These are phyloP conservation scores for Matsumurasca onukii DNA, from an alignment of 1,140 invertebrate genomes.

Conservation along the genomic window DNA sequence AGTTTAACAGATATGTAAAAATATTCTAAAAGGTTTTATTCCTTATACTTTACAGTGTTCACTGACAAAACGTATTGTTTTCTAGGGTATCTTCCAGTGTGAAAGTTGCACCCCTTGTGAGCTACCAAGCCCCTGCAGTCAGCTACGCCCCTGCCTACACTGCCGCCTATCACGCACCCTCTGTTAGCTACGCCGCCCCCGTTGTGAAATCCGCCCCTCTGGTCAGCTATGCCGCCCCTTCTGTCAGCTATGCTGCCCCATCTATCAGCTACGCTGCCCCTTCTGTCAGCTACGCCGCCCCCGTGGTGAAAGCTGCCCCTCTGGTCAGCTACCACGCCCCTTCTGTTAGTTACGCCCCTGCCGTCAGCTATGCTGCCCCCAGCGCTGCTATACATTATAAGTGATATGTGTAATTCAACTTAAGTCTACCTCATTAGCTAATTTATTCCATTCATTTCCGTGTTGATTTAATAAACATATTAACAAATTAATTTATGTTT, in stretches of 20 bases:
- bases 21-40: too few species aligned
- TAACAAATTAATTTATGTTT: too few species aligned
- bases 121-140: constrained; percentile 27
- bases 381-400: constrained; percentile 46
- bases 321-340: background rate
- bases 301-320: background rate
- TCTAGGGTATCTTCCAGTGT: too few species aligned
- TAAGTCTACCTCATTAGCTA: too few species aligned
- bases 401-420: too few species aligned
- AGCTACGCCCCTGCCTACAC: constrained; percentile 29
- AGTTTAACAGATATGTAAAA: too few species aligned
- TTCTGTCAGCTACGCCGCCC: constrained; percentile 36
- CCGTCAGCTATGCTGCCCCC: constrained; percentile 46
- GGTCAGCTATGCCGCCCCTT: constrained; percentile 35
- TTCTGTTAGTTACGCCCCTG: constrained; percentile 11
- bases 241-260: constrained; percentile 31
- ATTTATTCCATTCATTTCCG: too few species aligned
- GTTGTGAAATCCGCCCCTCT: constrained; percentile 45
- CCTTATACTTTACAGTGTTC: too few species aligned
- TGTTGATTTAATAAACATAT: too few species aligned
- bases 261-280: constrained; percentile 30
- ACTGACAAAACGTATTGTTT: too few species aligned
- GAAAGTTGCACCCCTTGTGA: constrained; percentile 33
- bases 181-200: constrained; percentile 41
- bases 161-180: background rate